Base-by-base conservation (phyloP, 2,888 invertebrate genomes). In the Trachelus tabidus region DNA sequence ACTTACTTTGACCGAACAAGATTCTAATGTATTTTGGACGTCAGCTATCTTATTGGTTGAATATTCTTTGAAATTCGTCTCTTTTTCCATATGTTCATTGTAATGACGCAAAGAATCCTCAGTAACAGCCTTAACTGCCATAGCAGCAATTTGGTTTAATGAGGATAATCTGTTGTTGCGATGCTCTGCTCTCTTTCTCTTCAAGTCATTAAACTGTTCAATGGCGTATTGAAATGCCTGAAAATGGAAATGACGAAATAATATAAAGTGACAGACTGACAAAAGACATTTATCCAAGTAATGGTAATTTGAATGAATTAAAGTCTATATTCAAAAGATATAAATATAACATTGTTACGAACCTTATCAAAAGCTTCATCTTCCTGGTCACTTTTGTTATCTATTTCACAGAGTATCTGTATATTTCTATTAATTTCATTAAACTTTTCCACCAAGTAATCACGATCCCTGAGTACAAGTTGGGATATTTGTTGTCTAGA, bases 1-100 rank as follows among this genome's bases (percentile, higher is more conserved):
- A 73, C 56, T 80, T 83, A 90, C 90, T 83, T 88, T 78, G 79
- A 88, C 82, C 76, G 88, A 80, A 40, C 81, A 79, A 71, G 81
- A 75, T 56, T 80, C 78, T 77, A 89, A 75, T 56, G 87, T 82
- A 23, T 77, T 82, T 75, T 84, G 85, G 30, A 89, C 85, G 15
- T 68, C 77, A 34, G 81, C 77, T 34, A 88, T 79, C 34, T 85
- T 78, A 23, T 78, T 79, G 75, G 85, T 81, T 76, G 88, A 76
- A 75, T 85, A 81, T n/a, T 85, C 81, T 73, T 85, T 84, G 33
- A 89, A 81, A 73, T 33, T 31, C 30, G 81, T 81, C 69, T 83
- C 83, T 75, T 82, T 80, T 9, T 84, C 69, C 2, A 83, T 15
- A 76, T 81, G 83, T 9, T 79, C 79, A 9, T 82, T 75, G 68